Conservation (phyloP, 64 coral and sea anemone species). For the Montipora efflorescens region DNA sequence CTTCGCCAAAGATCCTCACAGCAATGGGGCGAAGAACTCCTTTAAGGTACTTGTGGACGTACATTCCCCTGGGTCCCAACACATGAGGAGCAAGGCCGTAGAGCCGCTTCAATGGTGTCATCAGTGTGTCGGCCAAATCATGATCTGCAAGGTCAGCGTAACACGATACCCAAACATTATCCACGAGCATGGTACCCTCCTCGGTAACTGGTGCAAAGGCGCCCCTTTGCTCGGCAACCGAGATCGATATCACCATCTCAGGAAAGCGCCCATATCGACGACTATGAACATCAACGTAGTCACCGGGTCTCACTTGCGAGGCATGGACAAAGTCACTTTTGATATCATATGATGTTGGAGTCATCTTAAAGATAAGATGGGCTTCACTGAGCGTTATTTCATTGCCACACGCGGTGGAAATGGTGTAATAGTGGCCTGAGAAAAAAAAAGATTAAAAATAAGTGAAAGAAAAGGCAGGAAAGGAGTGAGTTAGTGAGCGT, state of each 20-base stretch:
- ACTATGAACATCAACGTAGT: slow-evolving; percentile 30
- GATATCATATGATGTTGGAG: neutral
- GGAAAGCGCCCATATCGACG: neutral
- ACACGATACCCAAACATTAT: slow-evolving; percentile 65
- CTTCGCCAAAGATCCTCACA: slow-evolving; percentile 44
- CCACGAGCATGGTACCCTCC: slow-evolving; percentile 72
- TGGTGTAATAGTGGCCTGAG: slow-evolving; percentile 45
- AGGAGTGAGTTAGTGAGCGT: neutral
- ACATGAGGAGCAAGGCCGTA: slow-evolving; percentile 55
- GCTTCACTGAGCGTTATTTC: slow-evolving; percentile 50
- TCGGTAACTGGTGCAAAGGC: slow-evolving; percentile 77
- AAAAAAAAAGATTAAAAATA: too few relatives aligned
- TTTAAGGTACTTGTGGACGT: slow-evolving; percentile 60
- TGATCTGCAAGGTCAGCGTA: slow-evolving; percentile 74
- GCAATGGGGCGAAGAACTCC: slow-evolving; percentile 47
- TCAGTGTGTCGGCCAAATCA: slow-evolving; percentile 59
- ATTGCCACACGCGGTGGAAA: slow-evolving; percentile 28
- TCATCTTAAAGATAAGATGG: slow-evolving; percentile 49
- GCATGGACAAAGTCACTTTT: slow-evolving; percentile 16
- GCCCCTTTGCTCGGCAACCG: slow-evolving; percentile 14
- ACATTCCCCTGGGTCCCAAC: slow-evolving; percentile 42
- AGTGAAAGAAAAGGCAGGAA: neutral
- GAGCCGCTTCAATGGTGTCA: slow-evolving; percentile 55
- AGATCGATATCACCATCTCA: slow-evolving; percentile 29
- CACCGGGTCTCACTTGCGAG: slow-evolving; percentile 42